phyloP scores from a whole-genome alignment of 1,140 invertebrate species.

The Drosophila parabipectinata region DNA sequence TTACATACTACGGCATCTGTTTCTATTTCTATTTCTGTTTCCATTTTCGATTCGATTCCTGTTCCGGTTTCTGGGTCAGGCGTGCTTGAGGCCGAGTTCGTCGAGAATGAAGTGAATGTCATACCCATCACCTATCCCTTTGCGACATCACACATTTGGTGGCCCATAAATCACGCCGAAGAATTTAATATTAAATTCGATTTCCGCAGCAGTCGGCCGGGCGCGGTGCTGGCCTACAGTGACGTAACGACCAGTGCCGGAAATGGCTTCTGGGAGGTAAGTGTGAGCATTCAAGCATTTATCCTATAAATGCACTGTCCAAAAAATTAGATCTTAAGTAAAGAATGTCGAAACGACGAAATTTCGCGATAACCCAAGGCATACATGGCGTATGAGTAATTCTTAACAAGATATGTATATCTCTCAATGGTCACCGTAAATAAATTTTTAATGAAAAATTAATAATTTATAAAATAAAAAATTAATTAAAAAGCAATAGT shows the following conservation, averaged over 20 bases:
- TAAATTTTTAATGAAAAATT: neutral
- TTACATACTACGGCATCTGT: neutral
- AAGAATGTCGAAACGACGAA: too few relatives aligned
- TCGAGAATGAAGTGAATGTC: slow-evolving; percentile 92
- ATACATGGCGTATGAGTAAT: neutral
- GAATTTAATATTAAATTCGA: slow-evolving; percentile 93
- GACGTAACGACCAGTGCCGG: slow-evolving; percentile 89
- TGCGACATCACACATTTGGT: slow-evolving; percentile 93
- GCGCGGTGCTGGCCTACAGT: slow-evolving; percentile 93
- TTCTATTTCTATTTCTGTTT: neutral
- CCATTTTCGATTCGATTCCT: neutral
- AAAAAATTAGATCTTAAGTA: neutral
- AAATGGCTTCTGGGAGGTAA: slow-evolving; percentile 94
- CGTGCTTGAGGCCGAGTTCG: slow-evolving; percentile 91
- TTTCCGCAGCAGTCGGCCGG: slow-evolving; percentile 93
- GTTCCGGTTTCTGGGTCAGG: slow-evolving; percentile 83
- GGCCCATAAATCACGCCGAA: slow-evolving; percentile 89
- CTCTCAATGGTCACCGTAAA: too few relatives aligned
- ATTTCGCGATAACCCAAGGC: too few relatives aligned
- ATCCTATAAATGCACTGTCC: slow-evolving; percentile 39
- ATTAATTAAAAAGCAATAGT: too few relatives aligned
- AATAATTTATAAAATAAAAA: too few relatives aligned
- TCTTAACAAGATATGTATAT: neutral
- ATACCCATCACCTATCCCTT: slow-evolving; percentile 97
- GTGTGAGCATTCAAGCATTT: slow-evolving; percentile 79